Base-by-base conservation (phyloP, 2,113 vertebrate genomes). In the Alosa alosa region DNA sequence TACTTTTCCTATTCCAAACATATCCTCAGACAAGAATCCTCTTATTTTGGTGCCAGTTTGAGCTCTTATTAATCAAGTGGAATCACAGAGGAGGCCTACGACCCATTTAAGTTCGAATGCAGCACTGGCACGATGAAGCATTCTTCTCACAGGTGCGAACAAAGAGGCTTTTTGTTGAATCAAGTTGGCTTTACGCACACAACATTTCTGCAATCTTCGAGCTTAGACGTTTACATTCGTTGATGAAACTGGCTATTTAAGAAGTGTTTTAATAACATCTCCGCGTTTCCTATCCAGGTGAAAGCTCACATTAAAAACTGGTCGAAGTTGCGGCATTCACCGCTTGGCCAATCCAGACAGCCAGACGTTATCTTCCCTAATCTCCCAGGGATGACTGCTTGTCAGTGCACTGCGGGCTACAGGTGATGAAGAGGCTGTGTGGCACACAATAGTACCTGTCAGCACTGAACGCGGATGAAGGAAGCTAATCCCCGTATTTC, bases 401-500 rank as follows among this genome's bases (percentile, higher is more conserved):
- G 52, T 45, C 20, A 39, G 8, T n/a, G 49, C 10, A 57, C 52
- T 64, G 57, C 39, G 36, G 83, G 83, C 36, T 17, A 44, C 22
- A 60, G 52, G 36, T 84, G 83, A 64, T 84, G 36, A 64, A 18
- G n/a, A 31, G 7, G 45, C 18, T 4, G 36, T 17, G 31, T 41
- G 83, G 83, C 36, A 84, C 50, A 64, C 49, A 83, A 55, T 57
- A 83, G 31, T 36, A 6, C 3, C 36, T 60, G 55, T 64, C 52
- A 84, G 52, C 25, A 18, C 57, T 4, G 22, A 20, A 41, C 50
- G 31, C 49, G n/a, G 57, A 83, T 60, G 82, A 55, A 11, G 25
- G 11, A 57, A 78, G 36, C 72, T 55, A 83, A 83, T 83, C 22
- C 52, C 15, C 50, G 25, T 52, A 11, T 60, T 25, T 83, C 82